Base-by-base conservation (phyloP, 37 sponge, comb jelly and placozoan genomes). In the Cliona cf. orientalis region DNA sequence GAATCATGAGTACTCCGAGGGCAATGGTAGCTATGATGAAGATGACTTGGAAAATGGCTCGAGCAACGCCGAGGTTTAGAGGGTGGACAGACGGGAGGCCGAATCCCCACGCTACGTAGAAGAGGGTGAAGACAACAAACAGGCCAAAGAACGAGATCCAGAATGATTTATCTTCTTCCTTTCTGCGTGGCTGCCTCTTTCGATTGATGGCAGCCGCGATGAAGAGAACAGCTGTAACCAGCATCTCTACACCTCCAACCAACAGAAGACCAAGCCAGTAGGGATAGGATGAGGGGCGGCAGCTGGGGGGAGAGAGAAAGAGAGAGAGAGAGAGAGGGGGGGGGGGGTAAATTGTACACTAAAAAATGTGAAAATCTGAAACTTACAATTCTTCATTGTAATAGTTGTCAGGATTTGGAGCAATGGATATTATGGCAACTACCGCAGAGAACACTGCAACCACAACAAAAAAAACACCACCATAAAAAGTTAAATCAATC, bases 51-150 rank as follows among this genome's bases (percentile, higher is more conserved):
- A 69, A 69, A 42, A 69, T 2, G 70, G 32, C 66, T 32, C 66
- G 64, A 2, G 46, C 1, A 9, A 11, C 43, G 1, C 46, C 66
- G 9, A 64, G 32, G 21, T 43, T 22, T 12, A 80, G 69, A 26
- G 59, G 29, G 38, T 57, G 22, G 28, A 71, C 58, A 22, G 80
- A 40, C 29, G 80, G 80, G 34, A 80, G 69, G 42, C 69, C 80
- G 39, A 80, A 80, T 19, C 59, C 71, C 80, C 80, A 80, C 42
- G 80, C 43, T 4, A 80, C 39, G 31, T 26, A 67, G 68, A 70
- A 69, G 43, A 53, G 37, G 58, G 40, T 3, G 32, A 69, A 11
- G 26, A 35, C 39, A 0, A 68, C 26, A 3, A 53, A 9, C 0
- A 69, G 53, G 3, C 80, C 80, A 39, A 80, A 5, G 41, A 37